Conservation (phyloP, 2,113 vertebrate genomes). For the Mola mola region DNA sequence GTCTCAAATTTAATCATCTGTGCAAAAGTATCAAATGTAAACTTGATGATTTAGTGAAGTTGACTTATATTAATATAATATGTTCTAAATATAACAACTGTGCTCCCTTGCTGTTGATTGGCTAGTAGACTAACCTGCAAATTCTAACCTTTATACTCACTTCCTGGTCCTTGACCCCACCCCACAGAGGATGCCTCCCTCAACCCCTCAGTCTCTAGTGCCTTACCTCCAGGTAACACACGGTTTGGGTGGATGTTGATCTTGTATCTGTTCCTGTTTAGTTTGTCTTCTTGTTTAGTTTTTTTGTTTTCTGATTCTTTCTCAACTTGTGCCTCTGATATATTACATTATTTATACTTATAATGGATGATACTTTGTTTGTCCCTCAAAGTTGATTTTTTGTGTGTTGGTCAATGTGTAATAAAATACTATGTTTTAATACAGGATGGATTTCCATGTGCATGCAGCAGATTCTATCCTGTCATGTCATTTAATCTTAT, state of each 20-base stretch:
- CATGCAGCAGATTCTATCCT: constrained; percentile 15
- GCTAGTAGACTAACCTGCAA: constrained; percentile 64
- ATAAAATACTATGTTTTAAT: too few relatives aligned
- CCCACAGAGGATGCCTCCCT: constrained; percentile 79
- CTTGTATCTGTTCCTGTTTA: neutral
- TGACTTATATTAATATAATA: neutral
- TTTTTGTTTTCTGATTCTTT: neutral
- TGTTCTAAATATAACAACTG: constrained; percentile 10
- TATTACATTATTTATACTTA: too few relatives aligned
- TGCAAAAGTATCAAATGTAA: constrained; percentile 15
- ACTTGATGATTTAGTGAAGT: constrained; percentile 2
- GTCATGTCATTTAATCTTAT: constrained; percentile 13
- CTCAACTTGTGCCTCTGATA: too few relatives aligned
- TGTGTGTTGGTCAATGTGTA: too few relatives aligned
- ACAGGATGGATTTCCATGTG: constrained; percentile 3
- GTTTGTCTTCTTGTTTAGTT: neutral
- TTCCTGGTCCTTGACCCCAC: constrained; percentile 48
- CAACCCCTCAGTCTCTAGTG: constrained; percentile 79
- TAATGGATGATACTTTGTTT: too few relatives aligned
- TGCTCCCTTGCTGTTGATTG: constrained; percentile 41
- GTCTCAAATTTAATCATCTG: too few relatives aligned
- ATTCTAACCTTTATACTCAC: constrained; percentile 74
- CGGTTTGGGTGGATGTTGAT: neutral
- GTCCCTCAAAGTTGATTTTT: too few relatives aligned
- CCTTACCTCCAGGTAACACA: constrained; percentile 81